A percentile compares a stretch with the other conserved stretches of the same genome.
Conservation (phyloP, 2,113 vertebrate genomes). For the Siniperca knerii region DNA sequence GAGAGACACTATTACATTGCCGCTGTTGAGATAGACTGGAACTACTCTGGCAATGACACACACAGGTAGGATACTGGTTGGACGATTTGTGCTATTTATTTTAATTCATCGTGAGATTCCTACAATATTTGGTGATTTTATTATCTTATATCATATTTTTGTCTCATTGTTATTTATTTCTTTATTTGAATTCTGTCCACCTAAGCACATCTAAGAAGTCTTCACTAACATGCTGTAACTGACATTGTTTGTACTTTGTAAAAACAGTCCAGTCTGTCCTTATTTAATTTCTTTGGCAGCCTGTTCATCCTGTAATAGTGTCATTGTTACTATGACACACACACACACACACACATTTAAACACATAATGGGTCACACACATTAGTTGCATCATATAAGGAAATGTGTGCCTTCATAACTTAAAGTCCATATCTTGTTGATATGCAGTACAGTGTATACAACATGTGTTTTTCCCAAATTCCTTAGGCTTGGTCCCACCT, state of each 20-base stretch:
- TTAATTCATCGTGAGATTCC: background rate
- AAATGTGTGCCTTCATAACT: background rate
- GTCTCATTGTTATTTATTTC: background rate
- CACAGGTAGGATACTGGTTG: constrained; percentile 38
- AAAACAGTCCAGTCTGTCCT: constrained; percentile 21
- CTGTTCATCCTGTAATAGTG: background rate
- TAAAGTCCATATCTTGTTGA: background rate
- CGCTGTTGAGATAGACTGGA: constrained; percentile 84
- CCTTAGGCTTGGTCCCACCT: constrained; percentile 76
- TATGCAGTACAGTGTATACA: background rate
- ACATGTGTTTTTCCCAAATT: constrained; percentile 37
- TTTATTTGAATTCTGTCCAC: background rate
- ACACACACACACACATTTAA: background rate
- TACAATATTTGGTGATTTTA: background rate
- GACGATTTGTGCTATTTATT: background rate
- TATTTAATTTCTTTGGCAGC: background rate
- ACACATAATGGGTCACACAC: background rate
- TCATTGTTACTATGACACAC: background rate
- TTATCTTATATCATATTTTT: background rate
- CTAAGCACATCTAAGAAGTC: background rate
- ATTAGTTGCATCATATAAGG: background rate
- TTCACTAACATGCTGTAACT: background rate
- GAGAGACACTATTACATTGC: constrained; percentile 85
- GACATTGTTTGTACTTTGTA: background rate
- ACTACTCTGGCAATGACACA: constrained; percentile 72